Conservation (phyloP, 2,797 vertebrate species). For the Rhinogobio ventralis region DNA sequence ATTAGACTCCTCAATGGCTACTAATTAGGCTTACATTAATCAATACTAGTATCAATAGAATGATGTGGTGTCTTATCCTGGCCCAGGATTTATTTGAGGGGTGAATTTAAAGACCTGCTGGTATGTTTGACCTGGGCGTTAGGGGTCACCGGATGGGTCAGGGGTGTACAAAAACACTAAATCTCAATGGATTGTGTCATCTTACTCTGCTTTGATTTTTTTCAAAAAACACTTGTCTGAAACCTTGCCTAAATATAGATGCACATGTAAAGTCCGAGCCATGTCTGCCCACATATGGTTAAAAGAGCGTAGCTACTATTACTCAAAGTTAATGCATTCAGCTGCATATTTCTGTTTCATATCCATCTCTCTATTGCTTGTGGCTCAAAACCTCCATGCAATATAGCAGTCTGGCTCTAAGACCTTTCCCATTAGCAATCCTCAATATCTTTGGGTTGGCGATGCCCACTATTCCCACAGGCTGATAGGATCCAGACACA, state of each 20-base stretch:
- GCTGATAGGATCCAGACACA: slow-evolving; percentile 57
- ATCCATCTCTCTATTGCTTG: slow-evolving; percentile 39
- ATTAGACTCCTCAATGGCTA: slow-evolving; percentile 79
- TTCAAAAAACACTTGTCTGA: background rate
- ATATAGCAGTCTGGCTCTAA: slow-evolving; percentile 58
- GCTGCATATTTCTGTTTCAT: background rate
- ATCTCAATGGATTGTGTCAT: slow-evolving; percentile 72
- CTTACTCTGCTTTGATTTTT: slow-evolving; percentile 30
- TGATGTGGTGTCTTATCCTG: slow-evolving; percentile 74
- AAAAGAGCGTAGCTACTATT: background rate
- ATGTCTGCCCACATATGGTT: background rate
- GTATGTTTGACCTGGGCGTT: slow-evolving; percentile 81
- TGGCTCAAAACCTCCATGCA: slow-evolving; percentile 41
- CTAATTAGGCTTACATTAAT: slow-evolving; percentile 84
- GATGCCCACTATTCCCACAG: slow-evolving; percentile 63
- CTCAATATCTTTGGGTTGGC: slow-evolving; percentile 61
- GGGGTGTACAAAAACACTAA: slow-evolving; percentile 69
- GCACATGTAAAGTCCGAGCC: background rate
- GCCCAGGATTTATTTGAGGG: slow-evolving; percentile 76
- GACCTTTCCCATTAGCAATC: slow-evolving; percentile 56
- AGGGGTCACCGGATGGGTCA: slow-evolving; percentile 84
- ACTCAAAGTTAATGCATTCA: background rate
- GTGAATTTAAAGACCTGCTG: slow-evolving; percentile 80
- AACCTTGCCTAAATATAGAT: background rate
- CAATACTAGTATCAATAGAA: slow-evolving; percentile 79